Evolutionary conservation across 2,113 vertebrate genomes (phyloP), one percentile per base, ranked within the genome.

Genomic region (Lophotis ruficrista): DNA sequence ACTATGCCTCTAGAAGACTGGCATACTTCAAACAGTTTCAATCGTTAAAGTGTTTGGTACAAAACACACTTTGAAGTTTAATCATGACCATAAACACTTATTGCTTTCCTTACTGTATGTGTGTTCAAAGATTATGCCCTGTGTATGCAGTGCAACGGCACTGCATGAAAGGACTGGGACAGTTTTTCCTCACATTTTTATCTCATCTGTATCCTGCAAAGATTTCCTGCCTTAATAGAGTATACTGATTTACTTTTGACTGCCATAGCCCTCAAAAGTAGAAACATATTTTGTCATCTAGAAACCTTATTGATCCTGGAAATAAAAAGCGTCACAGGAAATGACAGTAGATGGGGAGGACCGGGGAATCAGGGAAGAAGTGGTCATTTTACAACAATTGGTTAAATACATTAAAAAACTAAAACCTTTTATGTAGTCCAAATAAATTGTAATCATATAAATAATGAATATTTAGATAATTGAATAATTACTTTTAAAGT

Each of bases 41-140:
- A 41, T 28, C 0, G 0, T 65, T 76, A 7, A 25, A 88, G 37
- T 47, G 51, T 94, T 94, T 94, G 28, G 45, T 87, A 62, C 60
- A 87, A 95, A 96, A 84, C 86, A 93, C 15, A 9, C 89, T 96
- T 96, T 95, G 94, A 94, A 94, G 86, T 96, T 90, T 89, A 89
- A 78, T 89, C 24, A 9, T 27, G 60, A 14, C 30, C 43, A 78
- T 95, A 96, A 97, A 96, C 19, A 27, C 12, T 83, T 86, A 93
- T 18, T 73, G 60, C 56, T 86, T 83, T 69, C 33, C 22, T 75
- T 65, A 75, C 14, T 20, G 37, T 65, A 27, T 51, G 5, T 6
- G 14, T 60, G 87, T 78, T 94, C 87, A 95, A 97, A 95, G 80
- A 84, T 87, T 47, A 51, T 1, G 1, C 62, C 57, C 64, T 72